Evolutionary conservation across 2,888 invertebrate genomes (phyloP).

Genomic region (Chrysolina americana): DNA sequence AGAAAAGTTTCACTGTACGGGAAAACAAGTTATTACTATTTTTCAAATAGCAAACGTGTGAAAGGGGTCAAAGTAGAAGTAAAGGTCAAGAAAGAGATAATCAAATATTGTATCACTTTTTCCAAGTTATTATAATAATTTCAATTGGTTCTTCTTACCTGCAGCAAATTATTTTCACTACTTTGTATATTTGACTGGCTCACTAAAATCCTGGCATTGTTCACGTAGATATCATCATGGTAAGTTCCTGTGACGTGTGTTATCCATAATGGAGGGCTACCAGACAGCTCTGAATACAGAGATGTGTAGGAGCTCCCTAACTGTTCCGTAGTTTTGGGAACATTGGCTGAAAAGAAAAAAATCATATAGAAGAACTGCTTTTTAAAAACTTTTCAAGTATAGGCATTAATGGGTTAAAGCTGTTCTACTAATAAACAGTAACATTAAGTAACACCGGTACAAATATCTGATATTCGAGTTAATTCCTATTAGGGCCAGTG

Average conservation of each 20-base stretch:
- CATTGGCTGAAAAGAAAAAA: slow-evolving; percentile 76
- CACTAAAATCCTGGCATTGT: slow-evolving; percentile 86
- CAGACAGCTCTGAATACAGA: slow-evolving; percentile 85
- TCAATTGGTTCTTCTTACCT: slow-evolving; percentile 68
- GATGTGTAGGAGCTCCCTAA: slow-evolving; percentile 74
- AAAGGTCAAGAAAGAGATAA: no score
- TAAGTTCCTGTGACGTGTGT: slow-evolving; percentile 76
- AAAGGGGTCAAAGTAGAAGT: no score
- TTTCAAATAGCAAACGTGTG: no score
- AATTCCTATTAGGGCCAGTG: no score
- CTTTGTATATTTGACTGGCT: slow-evolving; percentile 79
- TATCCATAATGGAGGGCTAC: slow-evolving; percentile 89
- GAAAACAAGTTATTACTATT: no score
- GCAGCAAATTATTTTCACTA: slow-evolving; percentile 73
- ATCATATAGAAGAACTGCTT: neutral
- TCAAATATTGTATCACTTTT: no score
- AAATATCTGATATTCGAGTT: no score
- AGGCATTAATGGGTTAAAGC: no score
- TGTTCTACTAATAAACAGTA: no score
- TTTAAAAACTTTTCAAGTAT: no score
- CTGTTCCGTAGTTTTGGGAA: slow-evolving; percentile 79
- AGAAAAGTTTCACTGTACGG: no score
- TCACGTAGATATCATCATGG: slow-evolving; percentile 86
- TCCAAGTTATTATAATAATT: neutral
- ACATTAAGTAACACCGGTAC: no score